These are phyloP conservation scores for Grammomys surdaster DNA, from an alignment of 2,113 vertebrate genomes.

Conservation along the genomic window DNA sequence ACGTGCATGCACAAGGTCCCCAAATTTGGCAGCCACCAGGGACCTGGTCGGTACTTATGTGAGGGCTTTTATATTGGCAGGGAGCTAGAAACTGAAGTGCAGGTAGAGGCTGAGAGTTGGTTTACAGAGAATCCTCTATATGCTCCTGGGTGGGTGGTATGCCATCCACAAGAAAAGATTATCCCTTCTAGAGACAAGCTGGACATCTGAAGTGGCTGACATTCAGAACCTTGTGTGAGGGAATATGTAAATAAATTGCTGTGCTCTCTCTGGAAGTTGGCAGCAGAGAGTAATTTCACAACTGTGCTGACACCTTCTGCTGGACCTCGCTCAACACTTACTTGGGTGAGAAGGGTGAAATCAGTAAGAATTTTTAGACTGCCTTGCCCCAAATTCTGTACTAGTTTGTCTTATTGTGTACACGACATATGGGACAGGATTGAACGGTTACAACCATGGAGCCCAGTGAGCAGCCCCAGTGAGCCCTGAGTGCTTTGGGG, in stretches of 20 bases:
- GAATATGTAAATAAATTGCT: not conserved
- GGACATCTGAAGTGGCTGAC: not conserved
- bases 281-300: not conserved
- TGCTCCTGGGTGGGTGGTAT: not conserved
- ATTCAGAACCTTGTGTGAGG: too few species aligned
- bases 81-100: not conserved
- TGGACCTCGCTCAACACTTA: constrained; percentile 40
- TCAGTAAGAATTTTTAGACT: constrained; percentile 36
- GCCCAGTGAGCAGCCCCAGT: too few species aligned
- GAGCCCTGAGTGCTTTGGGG: not conserved
- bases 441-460: not conserved
- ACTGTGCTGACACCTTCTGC: constrained; percentile 46
- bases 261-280: not conserved
- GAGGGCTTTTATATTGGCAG: not conserved
- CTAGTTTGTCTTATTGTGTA: not conserved
- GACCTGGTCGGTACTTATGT: not conserved
- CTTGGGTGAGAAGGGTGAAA: constrained; percentile 63
- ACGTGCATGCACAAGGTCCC: fast-evolving
- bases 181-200: not conserved
- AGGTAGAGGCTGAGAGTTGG: not conserved
- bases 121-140: not conserved
- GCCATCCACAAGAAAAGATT: not conserved
- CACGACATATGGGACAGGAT: not conserved
- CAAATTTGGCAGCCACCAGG: not conserved
- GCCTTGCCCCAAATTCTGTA: constrained; percentile 65